Conservation (phyloP, 2,797 vertebrate genomes). For the Cheirogaleus major region DNA sequence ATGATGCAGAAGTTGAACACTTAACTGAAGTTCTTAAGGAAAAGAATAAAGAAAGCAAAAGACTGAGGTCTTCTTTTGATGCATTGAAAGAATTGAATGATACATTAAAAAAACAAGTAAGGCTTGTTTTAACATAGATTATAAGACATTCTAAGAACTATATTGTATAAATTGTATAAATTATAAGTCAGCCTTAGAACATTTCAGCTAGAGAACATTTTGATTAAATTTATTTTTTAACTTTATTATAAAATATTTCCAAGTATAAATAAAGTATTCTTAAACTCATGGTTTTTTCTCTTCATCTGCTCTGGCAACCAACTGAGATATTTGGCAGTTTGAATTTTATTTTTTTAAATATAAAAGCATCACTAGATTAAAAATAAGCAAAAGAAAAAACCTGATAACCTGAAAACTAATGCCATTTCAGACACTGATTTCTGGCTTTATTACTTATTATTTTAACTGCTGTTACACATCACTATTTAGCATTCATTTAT, state of each 20-base stretch:
- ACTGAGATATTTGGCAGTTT: not conserved
- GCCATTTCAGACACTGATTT: not conserved
- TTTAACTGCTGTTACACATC: not conserved
- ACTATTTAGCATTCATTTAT: not conserved
- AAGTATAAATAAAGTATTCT: conserved; percentile 6
- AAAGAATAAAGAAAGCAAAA: conserved; percentile 91
- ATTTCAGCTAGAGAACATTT: not conserved
- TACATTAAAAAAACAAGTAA: conserved; percentile 92
- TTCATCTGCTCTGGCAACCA: not conserved
- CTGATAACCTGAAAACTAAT: not conserved
- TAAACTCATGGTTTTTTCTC: not conserved
- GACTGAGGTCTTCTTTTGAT: conserved; percentile 91
- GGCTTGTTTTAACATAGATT: conserved; percentile 17
- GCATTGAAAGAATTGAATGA: conserved; percentile 92
- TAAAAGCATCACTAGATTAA: not conserved
- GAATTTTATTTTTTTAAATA: not conserved
- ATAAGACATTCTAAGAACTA: not conserved
- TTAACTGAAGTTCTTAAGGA: conserved; percentile 90
- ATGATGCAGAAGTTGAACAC: conserved; percentile 86
- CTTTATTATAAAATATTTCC: conserved; percentile 22
- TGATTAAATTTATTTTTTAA: conserved; percentile 6
- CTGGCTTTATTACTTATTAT: not conserved
- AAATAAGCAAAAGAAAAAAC: not conserved
- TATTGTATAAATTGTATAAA: not conserved
- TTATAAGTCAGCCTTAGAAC: conserved; percentile 23